phyloP scores from a whole-genome alignment of 2,797 vertebrate genomes.

The Silurus lanzhouensis region DNA sequence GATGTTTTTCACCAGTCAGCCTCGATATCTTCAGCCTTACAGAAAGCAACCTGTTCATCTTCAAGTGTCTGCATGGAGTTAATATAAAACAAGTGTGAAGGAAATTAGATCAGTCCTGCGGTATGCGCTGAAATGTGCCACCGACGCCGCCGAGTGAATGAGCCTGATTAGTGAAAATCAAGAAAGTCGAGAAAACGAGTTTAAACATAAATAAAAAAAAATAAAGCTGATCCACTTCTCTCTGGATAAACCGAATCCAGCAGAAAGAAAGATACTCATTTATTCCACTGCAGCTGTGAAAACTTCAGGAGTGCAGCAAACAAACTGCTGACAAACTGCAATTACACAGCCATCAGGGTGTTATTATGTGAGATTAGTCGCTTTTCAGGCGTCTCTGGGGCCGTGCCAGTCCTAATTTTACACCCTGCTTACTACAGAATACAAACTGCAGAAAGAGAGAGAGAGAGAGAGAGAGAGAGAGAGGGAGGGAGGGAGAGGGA shows the following conservation, averaged over 20 bases:
- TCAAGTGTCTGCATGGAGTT: neutral
- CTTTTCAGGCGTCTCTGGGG: constrained; percentile 54
- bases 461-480: neutral
- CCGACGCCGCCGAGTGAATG: neutral
- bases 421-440: constrained; percentile 47
- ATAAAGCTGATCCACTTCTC: neutral
- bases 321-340: constrained; percentile 61
- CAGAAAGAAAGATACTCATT: constrained; percentile 42
- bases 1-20: neutral
- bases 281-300: constrained; percentile 50
- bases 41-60: neutral
- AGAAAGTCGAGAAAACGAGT: neutral
- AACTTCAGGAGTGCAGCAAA: constrained; percentile 56
- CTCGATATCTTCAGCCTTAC: neutral
- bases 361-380: constrained; percentile 67
- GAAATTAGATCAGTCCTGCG: neutral
- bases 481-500: neutral
- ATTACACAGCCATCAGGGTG: constrained; percentile 61
- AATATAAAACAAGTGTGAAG: neutral
- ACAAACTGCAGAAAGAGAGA: neutral
- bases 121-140: neutral
- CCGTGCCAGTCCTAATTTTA: constrained; percentile 63
- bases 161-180: constrained; percentile 17
- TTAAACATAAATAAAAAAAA: neutral
- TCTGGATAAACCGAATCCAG: constrained; percentile 5